Conservation (phyloP, 2,888 invertebrate species). For the Drosophila nigritarsus region DNA sequence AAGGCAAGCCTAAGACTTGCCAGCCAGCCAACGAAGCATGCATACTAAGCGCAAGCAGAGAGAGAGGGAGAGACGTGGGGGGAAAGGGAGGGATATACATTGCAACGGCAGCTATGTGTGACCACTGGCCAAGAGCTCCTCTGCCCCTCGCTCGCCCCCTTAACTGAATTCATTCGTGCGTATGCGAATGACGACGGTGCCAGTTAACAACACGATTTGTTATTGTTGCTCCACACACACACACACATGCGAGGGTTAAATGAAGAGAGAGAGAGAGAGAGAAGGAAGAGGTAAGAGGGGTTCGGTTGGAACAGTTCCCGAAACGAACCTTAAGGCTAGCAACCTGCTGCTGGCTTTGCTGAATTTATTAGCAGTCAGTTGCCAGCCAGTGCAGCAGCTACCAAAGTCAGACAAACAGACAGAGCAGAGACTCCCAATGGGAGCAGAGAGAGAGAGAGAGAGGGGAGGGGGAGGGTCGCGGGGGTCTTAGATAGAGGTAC, state of each 20-base stretch:
- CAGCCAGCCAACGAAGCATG: constrained; percentile 67
- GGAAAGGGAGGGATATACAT: background rate
- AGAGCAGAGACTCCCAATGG: background rate
- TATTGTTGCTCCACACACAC: constrained; percentile 57
- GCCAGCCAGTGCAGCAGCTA: constrained; percentile 51
- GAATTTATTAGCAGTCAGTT: constrained; percentile 72
- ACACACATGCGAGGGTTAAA: background rate
- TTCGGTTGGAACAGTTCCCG: constrained; percentile 14
- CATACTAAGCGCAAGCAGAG: constrained; percentile 63
- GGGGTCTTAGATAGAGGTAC: constrained; percentile 20
- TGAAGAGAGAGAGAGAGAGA: background rate
- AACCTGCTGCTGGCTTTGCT: constrained; percentile 78
- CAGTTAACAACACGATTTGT: constrained; percentile 80
- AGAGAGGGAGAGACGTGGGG: background rate
- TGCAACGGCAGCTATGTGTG: constrained; percentile 58
- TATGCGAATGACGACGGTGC: constrained; percentile 73
- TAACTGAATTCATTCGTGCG: constrained; percentile 66
- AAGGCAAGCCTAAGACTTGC: constrained; percentile 47
- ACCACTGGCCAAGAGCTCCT: constrained; percentile 51
- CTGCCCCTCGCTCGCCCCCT: background rate
- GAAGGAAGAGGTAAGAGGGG: background rate
- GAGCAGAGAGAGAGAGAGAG: background rate
- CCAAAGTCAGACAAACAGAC: constrained; percentile 36
- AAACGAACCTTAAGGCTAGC: constrained; percentile 70
- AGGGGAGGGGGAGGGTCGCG: background rate